Base-by-base conservation (phyloP, 2,797 vertebrate species). In the Squalus acanthias region DNA sequence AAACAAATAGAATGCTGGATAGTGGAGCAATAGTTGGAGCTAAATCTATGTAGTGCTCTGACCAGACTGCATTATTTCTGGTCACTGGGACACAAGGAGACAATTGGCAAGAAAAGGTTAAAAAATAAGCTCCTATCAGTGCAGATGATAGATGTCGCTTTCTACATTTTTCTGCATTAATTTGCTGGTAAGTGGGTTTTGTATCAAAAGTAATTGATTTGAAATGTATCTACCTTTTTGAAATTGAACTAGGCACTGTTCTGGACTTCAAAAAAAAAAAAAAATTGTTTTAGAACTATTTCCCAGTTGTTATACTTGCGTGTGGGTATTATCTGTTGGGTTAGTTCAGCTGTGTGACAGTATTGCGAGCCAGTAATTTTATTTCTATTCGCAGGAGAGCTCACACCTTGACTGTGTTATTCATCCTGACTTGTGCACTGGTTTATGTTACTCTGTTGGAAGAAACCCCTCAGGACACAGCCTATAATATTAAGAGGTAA, bases 401-500 rank as follows among this genome's bases (percentile, higher is more conserved):
- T 65, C 99, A 99, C 96, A 99, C 99, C 17, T 96, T 99, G 96
- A 99, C 99, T 0, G 99, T 99, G 96, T 97, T 99, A 65, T 99
- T 99, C 97, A 99, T 99, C 97, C 98, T 99, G 96, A 99, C 99
- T 0, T 99, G 99, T 95, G 98, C 98, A 0, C 97, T 99, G 93
- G 99, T 99, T 97, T 99, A 99, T 24, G 98, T 99, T 97, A 99
- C 99, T 0, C 97, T 99, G 96, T 97, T 99, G 97, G 99, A 99
- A 96, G 99, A 99, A 97, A 99, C 99, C 0, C 99, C 99, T 0
- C 99, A 99, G 96, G 99, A 99, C 97, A 99, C 99, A 0, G 98
- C 99, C 96, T 99, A 99, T 97, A 99, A 99, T 97, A 99, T 98
- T 15, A 99, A 99, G 97, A 99, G 99, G 99, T 99, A 97, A 97